Percentiles rank a stretch among this genome's conserved stretches.
These are phyloP conservation scores for Canis aureus DNA, from an alignment of 2,113 vertebrate genomes.

Conservation along the genomic window DNA sequence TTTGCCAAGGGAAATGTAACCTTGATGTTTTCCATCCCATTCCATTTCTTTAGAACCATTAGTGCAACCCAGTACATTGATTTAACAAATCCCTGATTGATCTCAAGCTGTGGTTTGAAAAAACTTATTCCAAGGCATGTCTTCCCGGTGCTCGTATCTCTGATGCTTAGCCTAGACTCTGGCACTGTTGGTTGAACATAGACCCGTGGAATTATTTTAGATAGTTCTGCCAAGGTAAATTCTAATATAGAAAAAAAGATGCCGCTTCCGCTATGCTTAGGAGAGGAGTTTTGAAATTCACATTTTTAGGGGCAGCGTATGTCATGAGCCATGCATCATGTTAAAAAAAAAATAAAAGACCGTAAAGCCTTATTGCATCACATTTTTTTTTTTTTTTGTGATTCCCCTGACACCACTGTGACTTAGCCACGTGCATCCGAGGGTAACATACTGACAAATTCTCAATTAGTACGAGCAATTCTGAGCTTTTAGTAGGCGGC, in stretches of 20 bases:
- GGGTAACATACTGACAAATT: constrained; percentile 50
- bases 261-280: background rate
- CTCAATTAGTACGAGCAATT: constrained; percentile 65
- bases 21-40: background rate
- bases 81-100: background rate
- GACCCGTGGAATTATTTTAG: background rate
- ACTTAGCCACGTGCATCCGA: constrained; percentile 44
- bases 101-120: constrained; percentile 6
- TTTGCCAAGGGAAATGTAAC: background rate
- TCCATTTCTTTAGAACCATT: background rate
- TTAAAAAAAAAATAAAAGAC: constrained; percentile 67
- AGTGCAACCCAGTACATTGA: background rate
- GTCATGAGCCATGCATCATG: background rate
- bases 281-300: constrained; percentile 40
- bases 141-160: background rate
- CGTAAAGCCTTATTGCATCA: background rate
- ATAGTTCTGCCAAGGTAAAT: background rate
- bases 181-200: background rate
- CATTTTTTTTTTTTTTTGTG: constrained; percentile 65
- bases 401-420: constrained; percentile 53
- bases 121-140: background rate
- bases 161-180: background rate
- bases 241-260: background rate
- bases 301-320: constrained; percentile 30
- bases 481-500: constrained; percentile 46